Percentiles rank a stretch among this genome's conserved stretches.
These are phyloP conservation scores for Allobates femoralis DNA, from an alignment of 2,797 vertebrate genomes.

Conservation along the genomic window DNA sequence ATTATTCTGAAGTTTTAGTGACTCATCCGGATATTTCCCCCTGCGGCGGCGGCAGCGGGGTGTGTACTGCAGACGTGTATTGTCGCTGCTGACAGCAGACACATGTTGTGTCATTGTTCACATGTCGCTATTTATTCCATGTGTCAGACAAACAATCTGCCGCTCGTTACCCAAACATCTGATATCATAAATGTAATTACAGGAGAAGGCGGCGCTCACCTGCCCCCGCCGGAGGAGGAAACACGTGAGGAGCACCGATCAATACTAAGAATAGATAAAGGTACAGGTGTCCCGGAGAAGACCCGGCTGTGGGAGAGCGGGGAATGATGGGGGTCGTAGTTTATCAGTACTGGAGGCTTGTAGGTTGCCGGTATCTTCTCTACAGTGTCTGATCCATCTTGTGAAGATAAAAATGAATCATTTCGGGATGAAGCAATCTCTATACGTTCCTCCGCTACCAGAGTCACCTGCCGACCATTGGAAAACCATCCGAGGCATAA, in stretches of 20 bases:
- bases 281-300: no score
- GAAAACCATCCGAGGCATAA: conserved; percentile 35
- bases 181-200: background rate
- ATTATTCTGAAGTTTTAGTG: background rate
- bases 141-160: conserved; percentile 33
- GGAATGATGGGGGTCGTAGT: no score
- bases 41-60: no score
- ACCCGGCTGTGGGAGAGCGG: no score
- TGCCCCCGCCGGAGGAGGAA: no score
- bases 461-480: conserved; percentile 35
- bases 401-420: conserved; percentile 18
- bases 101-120: conserved; percentile 41
- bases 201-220: background rate
- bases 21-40: background rate
- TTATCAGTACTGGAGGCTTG: no score
- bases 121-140: conserved; percentile 12
- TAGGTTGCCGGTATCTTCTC: no score
- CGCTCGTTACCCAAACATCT: background rate
- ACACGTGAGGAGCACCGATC: no score
- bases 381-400: background rate
- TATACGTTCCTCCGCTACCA: background rate
- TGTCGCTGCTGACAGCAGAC: background rate
- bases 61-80: background rate
- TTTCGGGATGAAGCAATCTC: conserved; percentile 32
- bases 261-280: no score